Evolutionary conservation across 2,888 invertebrate species (phyloP), one percentile per base, ranked within the genome.

Genomic region (Exocentrus adspersus): DNA sequence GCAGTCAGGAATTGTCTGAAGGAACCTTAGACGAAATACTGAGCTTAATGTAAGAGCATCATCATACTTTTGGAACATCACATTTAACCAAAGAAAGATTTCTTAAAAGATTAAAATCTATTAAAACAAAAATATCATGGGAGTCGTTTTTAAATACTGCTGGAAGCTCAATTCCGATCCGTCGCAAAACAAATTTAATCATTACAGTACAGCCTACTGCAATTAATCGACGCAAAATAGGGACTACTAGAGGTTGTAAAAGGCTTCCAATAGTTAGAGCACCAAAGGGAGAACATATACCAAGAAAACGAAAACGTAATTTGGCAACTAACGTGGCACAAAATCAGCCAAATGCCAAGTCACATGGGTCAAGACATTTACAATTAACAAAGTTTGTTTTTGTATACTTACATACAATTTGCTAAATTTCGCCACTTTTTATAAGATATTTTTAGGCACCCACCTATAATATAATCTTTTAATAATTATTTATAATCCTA

Each of bases 181-280:
- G 46, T 21, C 21, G 16, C 17, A 46, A n/a, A 16, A 19, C 3
- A 3, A 30, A 52, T 9, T 42, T n/a, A n/a, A 51, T 4, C 12
- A 51, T 53, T 12, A 53, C 43, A 53, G 41, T 43, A 46, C 42
- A 53, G 42, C 42, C 54, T 45, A 53, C 54, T 12, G 2, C 54
- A 43, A 37, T 53, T 12, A 53, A 41, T 17, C 32, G 54, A 53
- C 54, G 54, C 6, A 53, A 41, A 53, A 32, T 53, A 32, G 32
- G 54, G 12, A 51, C n/a, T 10, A 51, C 52, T 3, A 51, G 52
- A 24, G n/a, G 52, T n/a, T 28, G 52, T 28, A 51, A 51, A 51
- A 24, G 45, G 2, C 9, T 28, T 3, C 52, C 52, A 7, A 10
- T 51, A 2, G 52, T 41, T 41, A 53, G 54, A 12, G 41, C 54